A percentile compares a stretch with the other conserved stretches of the same genome.
Evolutionary conservation across 1,140 invertebrate genomes (phyloP).

Genomic region (Neodiprion lecontei): DNA sequence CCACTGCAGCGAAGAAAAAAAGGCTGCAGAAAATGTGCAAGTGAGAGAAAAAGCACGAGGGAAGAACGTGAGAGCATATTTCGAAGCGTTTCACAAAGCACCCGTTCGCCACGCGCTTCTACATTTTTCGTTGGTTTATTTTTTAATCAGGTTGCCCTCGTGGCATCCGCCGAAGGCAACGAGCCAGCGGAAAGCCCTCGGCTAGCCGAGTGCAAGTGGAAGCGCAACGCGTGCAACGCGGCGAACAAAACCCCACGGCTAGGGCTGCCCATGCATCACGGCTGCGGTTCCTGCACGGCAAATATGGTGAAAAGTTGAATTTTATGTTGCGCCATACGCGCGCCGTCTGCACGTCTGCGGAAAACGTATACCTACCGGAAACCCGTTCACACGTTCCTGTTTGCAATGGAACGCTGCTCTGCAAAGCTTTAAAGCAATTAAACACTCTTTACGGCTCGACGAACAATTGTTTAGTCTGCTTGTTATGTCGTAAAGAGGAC

Average conservation of each 20-base stretch:
- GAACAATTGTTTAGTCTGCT: not conserved
- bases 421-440: not conserved
- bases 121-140: not conserved
- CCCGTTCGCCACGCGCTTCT: not conserved
- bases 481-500: no score
- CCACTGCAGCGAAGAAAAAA: no score
- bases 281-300: not conserved
- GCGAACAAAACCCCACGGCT: no score
- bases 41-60: not conserved
- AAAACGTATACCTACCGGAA: no score
- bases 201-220: not conserved
- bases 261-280: not conserved
- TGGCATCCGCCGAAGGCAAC: not conserved
- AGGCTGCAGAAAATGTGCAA: not conserved
- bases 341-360: no score
- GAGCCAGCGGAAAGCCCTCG: not conserved
- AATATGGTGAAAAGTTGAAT: not conserved
- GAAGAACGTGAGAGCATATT: slow-evolving; percentile 6
- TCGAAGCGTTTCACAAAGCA: slow-evolving; percentile 1
- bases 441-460: not conserved
- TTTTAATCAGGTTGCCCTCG: slow-evolving; percentile 1
- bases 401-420: not conserved
- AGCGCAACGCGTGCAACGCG: not conserved
- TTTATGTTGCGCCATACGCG: not conserved
- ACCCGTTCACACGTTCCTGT: no score